Evolutionary conservation across 1,140 invertebrate species (phyloP), one percentile per base, ranked within the genome.

Genomic region (Anastrepha obliqua): DNA sequence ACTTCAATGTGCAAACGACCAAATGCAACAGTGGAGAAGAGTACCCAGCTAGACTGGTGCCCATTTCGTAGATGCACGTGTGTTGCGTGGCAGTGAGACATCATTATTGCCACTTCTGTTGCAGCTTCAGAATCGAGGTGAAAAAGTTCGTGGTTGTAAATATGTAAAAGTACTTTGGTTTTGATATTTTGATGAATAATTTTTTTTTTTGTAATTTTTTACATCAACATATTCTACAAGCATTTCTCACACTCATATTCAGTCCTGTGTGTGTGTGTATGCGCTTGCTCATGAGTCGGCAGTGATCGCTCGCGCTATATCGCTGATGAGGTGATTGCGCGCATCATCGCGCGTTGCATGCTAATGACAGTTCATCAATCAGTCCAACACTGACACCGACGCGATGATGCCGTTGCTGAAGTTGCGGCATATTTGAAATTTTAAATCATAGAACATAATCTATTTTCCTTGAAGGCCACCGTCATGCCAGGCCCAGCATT

Each of bases 341-440:
- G 15, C 88, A 88, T 87, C 74, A 85, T 60, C 74, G 86, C 86
- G 60, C 60, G 4, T 51, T 87, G 86, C 86, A 88, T 88, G 88
- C 60, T 87, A 88, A 88, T 88, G 88, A 88, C 88, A 88, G 88
- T 88, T 87, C 88, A 88, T 88, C 88, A 88, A 88, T 88, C 88
- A 88, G 88, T 87, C 9, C 55, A 86, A 29, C 47, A 65, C 64
- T 81, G 44, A 87, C 44, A 20, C 44, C 64, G 64, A 39, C 85
- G 64, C 39, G 64, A 1, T 59, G 60, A 44, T 62, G 60, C 44
- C 9, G 55, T 42, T 39, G 65, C n/a, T 62, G 47, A 51, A 44
- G 15, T 70, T 39, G 70, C 78, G 87, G 87, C 59, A 51, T 65
- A 65, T 88, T 87, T 64, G 59, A 64, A 39, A 62, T 42, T 78